These are phyloP conservation scores for Smutsia temminckii DNA, from an alignment of 2,797 vertebrate genomes.

Conservation along the genomic window DNA sequence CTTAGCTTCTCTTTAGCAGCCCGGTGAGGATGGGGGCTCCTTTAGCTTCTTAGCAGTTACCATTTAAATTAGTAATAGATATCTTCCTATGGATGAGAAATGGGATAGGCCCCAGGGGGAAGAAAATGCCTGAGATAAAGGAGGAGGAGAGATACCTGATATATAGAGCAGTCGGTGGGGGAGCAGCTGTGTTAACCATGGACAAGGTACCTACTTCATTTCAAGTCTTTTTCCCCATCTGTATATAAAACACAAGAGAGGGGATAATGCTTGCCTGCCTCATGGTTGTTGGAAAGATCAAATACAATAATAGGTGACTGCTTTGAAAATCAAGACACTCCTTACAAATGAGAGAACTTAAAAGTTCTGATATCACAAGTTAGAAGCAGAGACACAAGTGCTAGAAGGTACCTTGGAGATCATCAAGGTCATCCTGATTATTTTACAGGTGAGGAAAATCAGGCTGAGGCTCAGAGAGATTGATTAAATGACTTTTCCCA, in stretches of 20 bases:
- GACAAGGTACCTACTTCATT: not conserved
- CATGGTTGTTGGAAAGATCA: not conserved
- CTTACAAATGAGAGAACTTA: conserved; percentile 20
- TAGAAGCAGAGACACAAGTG: not conserved
- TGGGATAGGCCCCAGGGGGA: not conserved
- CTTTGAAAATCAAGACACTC: not conserved
- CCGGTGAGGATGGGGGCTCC: not conserved
- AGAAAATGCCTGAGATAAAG: not conserved
- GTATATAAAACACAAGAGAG: not conserved
- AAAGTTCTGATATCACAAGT: not conserved
- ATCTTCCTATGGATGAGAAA: conserved; percentile 26
- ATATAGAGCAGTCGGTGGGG: not conserved
- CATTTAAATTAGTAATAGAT: conserved; percentile 33
- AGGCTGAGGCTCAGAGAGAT: not conserved
- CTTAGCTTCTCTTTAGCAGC: not conserved
- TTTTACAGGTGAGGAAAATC: conserved; percentile 37
- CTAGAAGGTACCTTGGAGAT: not conserved
- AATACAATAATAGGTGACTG: not conserved
- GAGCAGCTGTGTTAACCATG: not conserved
- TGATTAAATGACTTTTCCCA: conserved; percentile 9
- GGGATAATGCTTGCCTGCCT: not conserved
- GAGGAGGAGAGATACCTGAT: not conserved
- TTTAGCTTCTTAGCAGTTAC: conserved; percentile 12
- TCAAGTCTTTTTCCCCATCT: conserved; percentile 20
- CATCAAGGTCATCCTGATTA: not conserved